Conservation (phyloP, 1,140 invertebrate species). For the Trachymyrmex septentrionalis region DNA sequence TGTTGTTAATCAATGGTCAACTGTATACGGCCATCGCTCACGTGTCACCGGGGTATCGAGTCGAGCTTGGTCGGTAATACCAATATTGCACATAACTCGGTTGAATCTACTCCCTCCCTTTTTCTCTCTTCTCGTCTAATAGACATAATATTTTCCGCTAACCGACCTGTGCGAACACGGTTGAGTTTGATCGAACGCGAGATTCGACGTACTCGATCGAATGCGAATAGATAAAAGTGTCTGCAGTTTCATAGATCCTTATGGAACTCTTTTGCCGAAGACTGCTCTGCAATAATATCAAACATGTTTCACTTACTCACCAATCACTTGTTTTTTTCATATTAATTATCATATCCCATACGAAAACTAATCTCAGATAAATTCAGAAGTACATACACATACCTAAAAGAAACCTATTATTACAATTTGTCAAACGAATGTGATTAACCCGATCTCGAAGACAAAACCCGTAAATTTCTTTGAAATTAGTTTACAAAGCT, state of each 20-base stretch:
- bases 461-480: neutral
- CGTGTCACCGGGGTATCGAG: conserved; percentile 78
- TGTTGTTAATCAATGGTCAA: conserved; percentile 74
- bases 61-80: conserved; percentile 53
- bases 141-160: conserved; percentile 79
- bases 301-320: neutral
- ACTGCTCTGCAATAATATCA: neutral
- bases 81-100: conserved; percentile 76
- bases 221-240: conserved; percentile 57
- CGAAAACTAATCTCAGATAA: neutral
- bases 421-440: neutral
- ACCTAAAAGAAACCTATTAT: neutral
- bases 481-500: conserved; percentile 11
- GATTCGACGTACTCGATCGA: conserved; percentile 77
- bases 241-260: neutral
- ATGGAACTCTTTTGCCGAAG: neutral
- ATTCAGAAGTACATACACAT: neutral
- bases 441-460: neutral
- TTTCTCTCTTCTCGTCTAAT: conserved; percentile 72
- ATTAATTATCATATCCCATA: neutral
- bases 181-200: conserved; percentile 53
- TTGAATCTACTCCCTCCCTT: conserved; percentile 64
- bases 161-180: conserved; percentile 55
- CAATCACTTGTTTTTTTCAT: neutral
- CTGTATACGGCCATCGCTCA: conserved; percentile 76